Base-by-base conservation (phyloP, 2,113 vertebrate genomes). In the Poicephalus meyeri region DNA sequence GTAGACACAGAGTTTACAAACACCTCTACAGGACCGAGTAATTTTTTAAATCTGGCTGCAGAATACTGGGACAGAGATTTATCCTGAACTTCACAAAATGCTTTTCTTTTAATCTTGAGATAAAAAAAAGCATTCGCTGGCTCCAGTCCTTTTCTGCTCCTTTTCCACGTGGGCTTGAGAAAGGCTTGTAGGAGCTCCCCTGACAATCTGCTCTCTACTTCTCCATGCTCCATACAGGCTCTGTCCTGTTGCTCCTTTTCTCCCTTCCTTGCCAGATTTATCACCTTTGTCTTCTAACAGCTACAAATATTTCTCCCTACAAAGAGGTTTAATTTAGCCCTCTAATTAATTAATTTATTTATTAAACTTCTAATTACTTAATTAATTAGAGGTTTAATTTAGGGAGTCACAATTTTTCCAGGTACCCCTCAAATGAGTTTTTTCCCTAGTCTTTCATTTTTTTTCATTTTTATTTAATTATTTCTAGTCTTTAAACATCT, bases 191-290 rank as follows among this genome's bases (percentile, higher is more conserved):
- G 65, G 19, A 73, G 6, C n/a, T 37, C 21, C 23, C 2, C 29
- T 7, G n/a, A 60, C 31, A 50, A 41, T 7, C 29, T 42, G 31
- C 16, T n/a, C 37, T 47, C 29, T 79, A 10, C n/a, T 41, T 28
- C 55, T 79, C 37, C 0, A 0, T 42, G 16, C 28, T 65, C 17
- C 2, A 0, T n/a, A 31, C 15, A 41, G 10, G 26, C n/a, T 58
- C 44, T 63, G 16, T 16, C 49, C 37, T 47, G 13, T 15, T 88
- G 19, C 18, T 76, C 58, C 46, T 88, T 70, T 55, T 55, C 46
- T 80, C 28, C 17, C n/a, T 72, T 68, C 12, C 56, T 39, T 55
- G 44, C 20, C 68, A 87, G 17, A 39, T 76, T 91, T 74, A 41
- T 37, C 64, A 85, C 33, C n/a, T 52, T 41, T 3, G 2, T 28